A percentile compares a stretch with the other conserved stretches of the same genome.
Conservation (phyloP, 2,888 invertebrate species). For the Dryomyza anilis region DNA sequence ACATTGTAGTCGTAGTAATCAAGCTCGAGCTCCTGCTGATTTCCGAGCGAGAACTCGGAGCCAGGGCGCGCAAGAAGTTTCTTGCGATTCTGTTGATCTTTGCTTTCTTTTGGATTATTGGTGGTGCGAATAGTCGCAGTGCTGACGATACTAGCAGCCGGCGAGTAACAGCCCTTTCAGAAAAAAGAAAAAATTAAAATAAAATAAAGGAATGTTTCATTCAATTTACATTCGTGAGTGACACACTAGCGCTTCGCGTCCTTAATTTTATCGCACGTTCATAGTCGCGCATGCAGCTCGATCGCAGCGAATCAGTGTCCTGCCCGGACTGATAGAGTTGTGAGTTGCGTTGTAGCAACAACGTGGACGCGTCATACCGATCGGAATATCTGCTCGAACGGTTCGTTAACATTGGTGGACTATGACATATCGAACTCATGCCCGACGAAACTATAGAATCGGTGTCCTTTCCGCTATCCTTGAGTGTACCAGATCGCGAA, state of each 20-base stretch:
- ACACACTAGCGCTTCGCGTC: slow-evolving; percentile 47
- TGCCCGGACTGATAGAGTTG: slow-evolving; percentile 31
- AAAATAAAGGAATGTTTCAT: not conserved
- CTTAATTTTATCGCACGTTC: slow-evolving; percentile 43
- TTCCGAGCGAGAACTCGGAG: slow-evolving; percentile 78
- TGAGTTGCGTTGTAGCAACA: slow-evolving; percentile 50
- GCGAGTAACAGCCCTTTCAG: slow-evolving; percentile 73
- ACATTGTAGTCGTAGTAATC: slow-evolving; percentile 91
- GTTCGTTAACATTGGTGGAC: slow-evolving; percentile 48
- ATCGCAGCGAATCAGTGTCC: slow-evolving; percentile 47
- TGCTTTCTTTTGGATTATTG: slow-evolving; percentile 74
- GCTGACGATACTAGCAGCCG: slow-evolving; percentile 71
- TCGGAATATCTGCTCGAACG: slow-evolving; percentile 55
- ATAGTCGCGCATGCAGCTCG: slow-evolving; percentile 42
- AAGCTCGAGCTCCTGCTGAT: slow-evolving; percentile 78
- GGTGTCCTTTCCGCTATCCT: slow-evolving; percentile 53
- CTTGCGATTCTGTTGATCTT: slow-evolving; percentile 78
- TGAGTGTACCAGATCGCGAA: slow-evolving; percentile 39
- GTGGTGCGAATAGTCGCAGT: slow-evolving; percentile 73
- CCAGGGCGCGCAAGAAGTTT: slow-evolving; percentile 69
- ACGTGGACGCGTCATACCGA: slow-evolving; percentile 52
- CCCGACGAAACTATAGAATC: slow-evolving; percentile 57
- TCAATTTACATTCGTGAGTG: slow-evolving; percentile 55
- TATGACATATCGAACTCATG: slow-evolving; percentile 57
- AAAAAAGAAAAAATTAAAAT: not conserved